phyloP scores from a whole-genome alignment of 92 coral and sea anemone genomes.

The Palythoa grandis region DNA sequence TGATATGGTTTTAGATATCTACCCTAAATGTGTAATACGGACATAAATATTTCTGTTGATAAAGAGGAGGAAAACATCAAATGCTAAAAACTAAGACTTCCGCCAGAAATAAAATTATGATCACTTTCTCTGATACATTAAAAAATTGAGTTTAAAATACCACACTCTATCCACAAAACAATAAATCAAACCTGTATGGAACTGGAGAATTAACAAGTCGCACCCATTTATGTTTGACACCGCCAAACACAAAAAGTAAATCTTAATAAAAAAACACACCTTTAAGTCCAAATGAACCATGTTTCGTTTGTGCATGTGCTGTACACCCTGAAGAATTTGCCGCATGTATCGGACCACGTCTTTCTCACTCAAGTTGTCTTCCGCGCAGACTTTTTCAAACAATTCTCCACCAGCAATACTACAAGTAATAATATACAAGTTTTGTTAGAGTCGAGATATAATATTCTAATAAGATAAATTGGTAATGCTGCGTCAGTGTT shows the following conservation, averaged over 20 bases:
- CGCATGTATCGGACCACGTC: constrained; percentile 95
- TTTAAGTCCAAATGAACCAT: constrained; percentile 96
- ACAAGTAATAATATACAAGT: background rate
- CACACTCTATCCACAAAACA: background rate
- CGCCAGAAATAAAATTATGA: too few relatives aligned
- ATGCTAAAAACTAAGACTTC: too few relatives aligned
- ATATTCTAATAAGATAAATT: background rate
- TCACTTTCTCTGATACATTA: too few relatives aligned
- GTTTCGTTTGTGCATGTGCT: constrained; percentile 92
- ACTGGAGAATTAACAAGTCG: background rate
- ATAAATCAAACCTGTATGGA: background rate
- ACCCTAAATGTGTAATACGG: too few relatives aligned
- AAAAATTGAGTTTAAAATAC: too few relatives aligned
- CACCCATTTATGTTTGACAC: background rate
- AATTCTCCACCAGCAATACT: constrained; percentile 93
- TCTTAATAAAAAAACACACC: constrained; percentile 51
- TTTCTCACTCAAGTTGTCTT: constrained; percentile 92
- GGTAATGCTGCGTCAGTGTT: too few relatives aligned
- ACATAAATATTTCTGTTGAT: too few relatives aligned
- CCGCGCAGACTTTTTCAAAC: constrained; percentile 93
- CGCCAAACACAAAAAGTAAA: background rate
- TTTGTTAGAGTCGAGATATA: background rate
- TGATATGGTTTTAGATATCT: too few relatives aligned
- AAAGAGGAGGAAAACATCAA: too few relatives aligned
- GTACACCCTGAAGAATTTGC: constrained; percentile 95